phyloP scores from a whole-genome alignment of 92 coral and sea anemone genomes.

The Parazoanthus swiftii region DNA sequence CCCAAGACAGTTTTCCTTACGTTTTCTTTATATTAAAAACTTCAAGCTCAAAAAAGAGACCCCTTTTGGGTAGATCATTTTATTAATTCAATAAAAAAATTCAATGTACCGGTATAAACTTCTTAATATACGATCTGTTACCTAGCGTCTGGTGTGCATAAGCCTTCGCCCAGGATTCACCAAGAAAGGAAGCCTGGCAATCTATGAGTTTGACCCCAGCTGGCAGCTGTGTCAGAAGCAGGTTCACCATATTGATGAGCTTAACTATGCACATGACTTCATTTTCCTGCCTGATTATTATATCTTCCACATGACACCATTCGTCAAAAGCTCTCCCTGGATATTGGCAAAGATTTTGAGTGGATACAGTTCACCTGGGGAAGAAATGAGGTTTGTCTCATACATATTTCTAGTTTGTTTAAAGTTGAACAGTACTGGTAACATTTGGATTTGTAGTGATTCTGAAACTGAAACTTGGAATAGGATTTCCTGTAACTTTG shows the following conservation, averaged over 20 bases:
- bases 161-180: constrained; percentile 71
- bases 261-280: constrained; percentile 85
- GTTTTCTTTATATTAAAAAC: too few species aligned
- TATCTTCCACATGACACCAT: constrained; percentile 84
- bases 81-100: too few species aligned
- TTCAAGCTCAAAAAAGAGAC: too few species aligned
- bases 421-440: background rate
- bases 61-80: too few species aligned
- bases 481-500: too few species aligned
- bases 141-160: constrained; percentile 74
- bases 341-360: constrained; percentile 53
- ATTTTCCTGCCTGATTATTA: constrained; percentile 76
- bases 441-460: too few species aligned
- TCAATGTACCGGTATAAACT: background rate
- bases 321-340: constrained; percentile 64
- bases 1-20: too few species aligned
- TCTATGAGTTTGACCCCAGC: constrained; percentile 69
- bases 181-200: constrained; percentile 58
- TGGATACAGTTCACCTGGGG: constrained; percentile 68
- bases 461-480: too few species aligned
- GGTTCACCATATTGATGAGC: constrained; percentile 66
- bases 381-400: constrained; percentile 57
- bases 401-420: background rate
- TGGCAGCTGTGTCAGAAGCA: constrained; percentile 75
- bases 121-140: constrained; percentile 16